phyloP scores from a whole-genome alignment of 2,113 vertebrate species.

The Nothocercus nigrocapillus region DNA sequence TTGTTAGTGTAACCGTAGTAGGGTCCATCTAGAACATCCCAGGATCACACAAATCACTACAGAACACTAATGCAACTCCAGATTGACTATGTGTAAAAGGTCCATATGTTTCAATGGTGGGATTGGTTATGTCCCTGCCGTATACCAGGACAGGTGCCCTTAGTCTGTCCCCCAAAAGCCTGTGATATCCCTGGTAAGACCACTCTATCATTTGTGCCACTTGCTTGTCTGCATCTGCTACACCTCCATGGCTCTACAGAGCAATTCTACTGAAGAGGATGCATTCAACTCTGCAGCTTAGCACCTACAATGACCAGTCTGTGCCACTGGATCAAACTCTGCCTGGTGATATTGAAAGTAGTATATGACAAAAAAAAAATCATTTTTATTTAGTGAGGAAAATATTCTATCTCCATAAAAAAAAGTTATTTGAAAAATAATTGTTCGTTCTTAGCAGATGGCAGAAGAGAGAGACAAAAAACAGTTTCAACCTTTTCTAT shows the following conservation, averaged over 20 bases:
- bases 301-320: neutral
- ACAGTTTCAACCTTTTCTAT: neutral
- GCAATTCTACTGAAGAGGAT: neutral
- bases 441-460: neutral
- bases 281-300: neutral
- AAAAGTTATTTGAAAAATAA: neutral
- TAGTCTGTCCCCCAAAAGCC: neutral
- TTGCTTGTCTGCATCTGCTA: neutral
- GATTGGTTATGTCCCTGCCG: accelerated
- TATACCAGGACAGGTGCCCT: neutral
- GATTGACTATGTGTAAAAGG: neutral
- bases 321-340: neutral
- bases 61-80: neutral
- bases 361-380: neutral
- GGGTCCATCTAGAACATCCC: neutral
- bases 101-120: neutral
- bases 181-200: neutral
- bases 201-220: neutral
- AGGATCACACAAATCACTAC: neutral
- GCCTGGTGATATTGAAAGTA: neutral
- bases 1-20: accelerated
- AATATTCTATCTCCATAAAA: neutral
- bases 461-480: neutral
- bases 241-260: accelerated
- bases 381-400: neutral